Percentiles rank a stretch among this genome's conserved stretches.
Conservation (phyloP, 2,888 invertebrate species). For the Apotomis betuletana region DNA sequence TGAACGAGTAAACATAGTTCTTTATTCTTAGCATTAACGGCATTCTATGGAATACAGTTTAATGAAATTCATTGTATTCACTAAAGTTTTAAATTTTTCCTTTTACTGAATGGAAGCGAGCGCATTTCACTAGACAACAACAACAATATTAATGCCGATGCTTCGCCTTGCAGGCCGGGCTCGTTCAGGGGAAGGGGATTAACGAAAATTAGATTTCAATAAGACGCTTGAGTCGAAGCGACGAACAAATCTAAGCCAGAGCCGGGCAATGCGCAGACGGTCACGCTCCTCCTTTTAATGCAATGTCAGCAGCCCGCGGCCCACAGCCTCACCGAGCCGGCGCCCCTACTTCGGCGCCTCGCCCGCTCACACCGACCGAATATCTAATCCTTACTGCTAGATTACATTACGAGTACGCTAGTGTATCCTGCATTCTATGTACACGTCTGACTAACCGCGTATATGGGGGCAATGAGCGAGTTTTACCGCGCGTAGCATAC, state of each 20-base stretch:
- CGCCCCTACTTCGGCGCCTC: constrained; percentile 40
- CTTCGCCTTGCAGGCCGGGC: constrained; percentile 58
- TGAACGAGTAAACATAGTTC: constrained; percentile 3
- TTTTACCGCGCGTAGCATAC: not conserved
- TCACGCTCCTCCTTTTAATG: constrained; percentile 75
- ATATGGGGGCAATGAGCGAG: constrained; percentile 36
- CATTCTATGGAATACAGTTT: constrained; percentile 9
- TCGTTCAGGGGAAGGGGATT: constrained; percentile 75
- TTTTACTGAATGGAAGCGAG: constrained; percentile 49
- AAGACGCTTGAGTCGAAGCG: constrained; percentile 76
- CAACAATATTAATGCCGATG: constrained; percentile 64
- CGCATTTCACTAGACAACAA: constrained; percentile 61
- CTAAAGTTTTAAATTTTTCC: constrained; percentile 30
- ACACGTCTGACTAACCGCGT: not conserved
- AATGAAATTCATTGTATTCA: not conserved
- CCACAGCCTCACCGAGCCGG: constrained; percentile 36
- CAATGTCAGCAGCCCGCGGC: constrained; percentile 61
- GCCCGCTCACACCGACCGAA: constrained; percentile 45
- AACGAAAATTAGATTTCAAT: constrained; percentile 83
- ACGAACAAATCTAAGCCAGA: constrained; percentile 72
- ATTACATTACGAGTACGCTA: constrained; percentile 45
- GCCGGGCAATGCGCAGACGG: constrained; percentile 72
- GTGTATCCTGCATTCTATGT: constrained; percentile 32
- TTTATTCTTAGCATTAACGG: constrained; percentile 11
- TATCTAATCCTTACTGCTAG: constrained; percentile 47